Evolutionary conservation across 1,140 invertebrate species (phyloP).

Genomic region (Bombus turneri): DNA sequence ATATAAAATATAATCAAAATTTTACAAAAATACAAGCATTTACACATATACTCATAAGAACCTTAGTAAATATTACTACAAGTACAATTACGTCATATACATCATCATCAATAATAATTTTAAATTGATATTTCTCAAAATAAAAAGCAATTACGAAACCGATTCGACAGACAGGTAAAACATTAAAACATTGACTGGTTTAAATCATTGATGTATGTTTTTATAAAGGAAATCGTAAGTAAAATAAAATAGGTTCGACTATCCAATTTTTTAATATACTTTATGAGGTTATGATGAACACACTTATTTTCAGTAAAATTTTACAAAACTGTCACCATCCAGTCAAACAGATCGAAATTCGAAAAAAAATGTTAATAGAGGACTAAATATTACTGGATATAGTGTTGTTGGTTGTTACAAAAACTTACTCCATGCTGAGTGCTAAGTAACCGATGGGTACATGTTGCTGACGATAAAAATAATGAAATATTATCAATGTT

Average conservation of each 20-base stretch:
- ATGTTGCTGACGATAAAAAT: background rate
- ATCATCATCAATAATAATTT: conserved; percentile 5
- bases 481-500: background rate
- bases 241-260: background rate
- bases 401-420: background rate
- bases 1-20: background rate
- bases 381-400: conserved; percentile 11
- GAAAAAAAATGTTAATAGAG: background rate
- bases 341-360: background rate
- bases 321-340: background rate
- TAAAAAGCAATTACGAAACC: background rate
- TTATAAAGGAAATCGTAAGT: background rate
- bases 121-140: background rate
- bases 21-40: background rate
- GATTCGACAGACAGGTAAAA: background rate
- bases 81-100: background rate
- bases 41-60: background rate
- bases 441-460: conserved; percentile 43
- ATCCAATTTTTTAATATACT: background rate
- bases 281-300: background rate
- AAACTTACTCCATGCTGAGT: conserved; percentile 28
- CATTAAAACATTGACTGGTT: background rate
- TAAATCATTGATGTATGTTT: background rate
- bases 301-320: background rate
- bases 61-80: background rate